Evolutionary conservation across 2,113 vertebrate species (phyloP).

Genomic region (Phyllostomus hastatus): DNA sequence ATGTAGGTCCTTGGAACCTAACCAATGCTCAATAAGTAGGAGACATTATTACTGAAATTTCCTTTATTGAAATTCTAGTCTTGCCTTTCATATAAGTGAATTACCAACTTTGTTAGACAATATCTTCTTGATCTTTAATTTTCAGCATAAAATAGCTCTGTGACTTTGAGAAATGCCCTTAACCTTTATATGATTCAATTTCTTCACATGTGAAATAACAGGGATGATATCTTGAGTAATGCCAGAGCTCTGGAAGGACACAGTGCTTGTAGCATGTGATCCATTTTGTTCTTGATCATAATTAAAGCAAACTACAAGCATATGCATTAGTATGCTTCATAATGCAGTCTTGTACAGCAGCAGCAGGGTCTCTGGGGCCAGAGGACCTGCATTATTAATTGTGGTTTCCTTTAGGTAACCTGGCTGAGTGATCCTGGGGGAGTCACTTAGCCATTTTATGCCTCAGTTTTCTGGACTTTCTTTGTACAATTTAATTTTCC

Average conservation of each 20-base stretch:
- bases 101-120: not conserved
- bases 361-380: not conserved
- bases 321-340: not conserved
- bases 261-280: not conserved
- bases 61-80: not conserved
- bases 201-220: not conserved
- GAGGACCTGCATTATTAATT: not conserved
- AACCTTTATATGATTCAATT: not conserved
- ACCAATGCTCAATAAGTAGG: not conserved
- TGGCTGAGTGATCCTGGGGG: not conserved
- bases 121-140: slow-evolving; percentile 32
- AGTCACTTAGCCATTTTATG: not conserved
- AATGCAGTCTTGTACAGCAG: not conserved
- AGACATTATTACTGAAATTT: not conserved
- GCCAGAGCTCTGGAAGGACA: not conserved
- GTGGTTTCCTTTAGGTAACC: not conserved
- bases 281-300: not conserved
- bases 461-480: not conserved
- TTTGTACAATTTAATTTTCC: not conserved
- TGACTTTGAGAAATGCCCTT: slow-evolving; percentile 40
- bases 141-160: slow-evolving; percentile 1
- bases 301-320: not conserved
- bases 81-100: not conserved
- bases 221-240: not conserved
- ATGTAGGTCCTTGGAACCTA: not conserved